Evolutionary conservation across 1,140 invertebrate species (phyloP), one percentile per base, ranked within the genome.

Genomic region (Pomacea maculata): DNA sequence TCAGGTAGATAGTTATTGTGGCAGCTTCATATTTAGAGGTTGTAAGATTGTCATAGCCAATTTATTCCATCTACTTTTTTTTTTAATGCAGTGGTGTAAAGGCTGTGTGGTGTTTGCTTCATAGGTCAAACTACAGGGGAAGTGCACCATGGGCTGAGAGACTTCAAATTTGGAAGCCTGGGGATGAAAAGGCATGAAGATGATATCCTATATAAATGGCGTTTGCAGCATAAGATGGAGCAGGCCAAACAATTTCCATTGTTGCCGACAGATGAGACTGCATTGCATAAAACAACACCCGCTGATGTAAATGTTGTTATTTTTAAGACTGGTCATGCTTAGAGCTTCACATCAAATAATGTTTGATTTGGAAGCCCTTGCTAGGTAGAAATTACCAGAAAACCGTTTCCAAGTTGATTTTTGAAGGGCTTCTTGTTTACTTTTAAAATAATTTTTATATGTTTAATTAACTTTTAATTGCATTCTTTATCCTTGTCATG

Each of bases 201-300:
- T 80, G 89, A 90, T 71, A 87, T 88, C 57, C 77, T 90, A 21
- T 83, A 87, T 64, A 87, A 90, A 74, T 90, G 89, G 89, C 75
- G 89, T 64, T 57, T 90, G 14, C 84, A 85, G 11, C 79, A 88
- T 14, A 86, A 83, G 70, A 83, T 90, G 76, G 89, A 90, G 71
- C 61, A 74, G 21, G 87, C 88, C 14, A 64, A 82, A 57, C 52
- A 81, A 14, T 67, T 15, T 21, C 25, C 25, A 21, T 54, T 57
- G 11, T 54, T 75, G 54, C 19, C 54, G 9, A 1, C 54, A 5
- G 73, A 75, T 19, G 12, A 54, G 3, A 57, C 73, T 14, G 9
- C 57, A 61, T 9, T 61, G 57, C 11, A 14, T 14, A 61, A 61
- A 61, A 61, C 11, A 17, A 61, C 57, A 61, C 57, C 57, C 57